These are phyloP conservation scores for Buathra laborator DNA, from an alignment of 2,888 invertebrate species.

Conservation along the genomic window DNA sequence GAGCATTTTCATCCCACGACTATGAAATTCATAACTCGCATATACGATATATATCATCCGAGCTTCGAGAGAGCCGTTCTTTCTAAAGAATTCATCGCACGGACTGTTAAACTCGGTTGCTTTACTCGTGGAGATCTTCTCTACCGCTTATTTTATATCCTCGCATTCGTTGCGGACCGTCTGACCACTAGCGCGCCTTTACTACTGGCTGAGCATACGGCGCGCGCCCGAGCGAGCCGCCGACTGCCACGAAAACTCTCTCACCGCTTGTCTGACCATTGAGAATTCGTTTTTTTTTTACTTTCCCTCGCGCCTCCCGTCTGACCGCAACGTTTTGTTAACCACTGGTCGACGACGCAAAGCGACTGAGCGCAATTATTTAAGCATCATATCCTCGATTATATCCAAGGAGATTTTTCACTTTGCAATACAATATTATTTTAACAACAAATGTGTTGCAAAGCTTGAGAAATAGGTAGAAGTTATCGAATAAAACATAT, in stretches of 20 bases:
- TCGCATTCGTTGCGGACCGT: slow-evolving; percentile 44
- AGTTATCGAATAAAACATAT: no score
- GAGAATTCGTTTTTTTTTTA: slow-evolving; percentile 48
- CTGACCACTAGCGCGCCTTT: slow-evolving; percentile 56
- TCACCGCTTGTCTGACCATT: slow-evolving; percentile 33
- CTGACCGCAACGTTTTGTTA: background rate
- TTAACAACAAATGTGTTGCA: no score
- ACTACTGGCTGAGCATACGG: slow-evolving; percentile 40
- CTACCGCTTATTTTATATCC: slow-evolving; percentile 55
- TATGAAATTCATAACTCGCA: slow-evolving; percentile 42
- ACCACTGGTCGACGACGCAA: background rate
- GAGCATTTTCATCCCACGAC: slow-evolving; percentile 49
- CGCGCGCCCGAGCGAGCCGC: slow-evolving; percentile 8
- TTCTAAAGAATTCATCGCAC: slow-evolving; percentile 57
- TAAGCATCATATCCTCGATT: no score
- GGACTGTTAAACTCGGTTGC: slow-evolving; percentile 50
- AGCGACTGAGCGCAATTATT: no score
- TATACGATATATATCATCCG: background rate
- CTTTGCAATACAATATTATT: no score
- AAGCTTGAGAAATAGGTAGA: no score
- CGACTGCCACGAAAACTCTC: background rate
- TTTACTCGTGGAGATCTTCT: slow-evolving; percentile 16
- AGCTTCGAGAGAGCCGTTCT: slow-evolving; percentile 38
- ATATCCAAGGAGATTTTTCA: no score
- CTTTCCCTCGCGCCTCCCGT: slow-evolving; percentile 4